phyloP scores from a whole-genome alignment of 2,113 vertebrate genomes.

The Podarcis muralis region DNA sequence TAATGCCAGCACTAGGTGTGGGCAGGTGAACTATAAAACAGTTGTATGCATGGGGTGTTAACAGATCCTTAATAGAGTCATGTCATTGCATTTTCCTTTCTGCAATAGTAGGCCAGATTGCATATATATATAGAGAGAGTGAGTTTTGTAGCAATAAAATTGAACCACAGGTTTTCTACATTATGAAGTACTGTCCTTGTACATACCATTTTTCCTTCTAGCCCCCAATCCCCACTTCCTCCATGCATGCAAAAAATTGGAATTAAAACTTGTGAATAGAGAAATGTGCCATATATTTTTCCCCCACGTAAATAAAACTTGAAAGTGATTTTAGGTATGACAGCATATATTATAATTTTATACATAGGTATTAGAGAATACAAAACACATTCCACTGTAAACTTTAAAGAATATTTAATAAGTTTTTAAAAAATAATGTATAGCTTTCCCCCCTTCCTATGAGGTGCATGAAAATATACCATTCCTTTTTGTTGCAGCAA shows the following conservation, averaged over 20 bases:
- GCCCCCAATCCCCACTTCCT: neutral
- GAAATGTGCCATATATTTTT: neutral
- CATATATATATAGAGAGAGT: neutral
- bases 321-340: neutral
- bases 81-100: neutral
- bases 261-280: slow-evolving; percentile 3
- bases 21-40: neutral
- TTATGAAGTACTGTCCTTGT: neutral
- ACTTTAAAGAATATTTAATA: slow-evolving; percentile 74
- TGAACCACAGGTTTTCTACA: slow-evolving; percentile 18
- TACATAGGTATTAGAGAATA: slow-evolving; percentile 58
- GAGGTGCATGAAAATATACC: slow-evolving; percentile 65
- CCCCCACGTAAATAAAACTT: neutral
- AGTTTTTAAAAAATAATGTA: slow-evolving; percentile 71
- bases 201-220: neutral
- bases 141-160: accelerated
- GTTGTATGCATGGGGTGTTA: neutral
- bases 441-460: slow-evolving; percentile 61
- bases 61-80: slow-evolving; percentile 10
- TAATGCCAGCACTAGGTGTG: neutral
- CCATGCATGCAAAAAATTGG: neutral
- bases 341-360: slow-evolving; percentile 6
- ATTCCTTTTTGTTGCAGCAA: slow-evolving; percentile 40
- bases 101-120: neutral
- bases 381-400: slow-evolving; percentile 67